Conservation (phyloP, 2,797 vertebrate genomes). For the Crocidura indochinensis region DNA sequence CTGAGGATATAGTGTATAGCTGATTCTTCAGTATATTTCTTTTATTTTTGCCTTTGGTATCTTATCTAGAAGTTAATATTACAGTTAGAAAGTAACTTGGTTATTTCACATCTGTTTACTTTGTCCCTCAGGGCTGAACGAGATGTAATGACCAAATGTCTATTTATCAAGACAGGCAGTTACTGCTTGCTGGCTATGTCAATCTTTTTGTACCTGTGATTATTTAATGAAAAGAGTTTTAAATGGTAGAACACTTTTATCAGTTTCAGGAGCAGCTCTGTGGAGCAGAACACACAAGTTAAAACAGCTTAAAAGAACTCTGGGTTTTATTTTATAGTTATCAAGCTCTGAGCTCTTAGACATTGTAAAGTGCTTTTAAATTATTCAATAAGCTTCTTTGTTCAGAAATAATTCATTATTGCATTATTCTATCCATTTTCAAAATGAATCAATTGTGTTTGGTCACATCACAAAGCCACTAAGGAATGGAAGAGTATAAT, state of each 20-base stretch:
- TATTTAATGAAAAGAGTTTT: slow-evolving; percentile 61
- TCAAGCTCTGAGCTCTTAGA: slow-evolving; percentile 65
- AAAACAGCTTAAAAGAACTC: background rate
- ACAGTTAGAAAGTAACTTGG: slow-evolving; percentile 25
- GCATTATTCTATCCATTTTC: slow-evolving; percentile 64
- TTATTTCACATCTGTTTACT: slow-evolving; percentile 50
- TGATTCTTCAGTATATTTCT: background rate
- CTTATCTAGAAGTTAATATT: slow-evolving; percentile 53
- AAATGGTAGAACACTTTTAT: slow-evolving; percentile 23
- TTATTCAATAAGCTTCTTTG: slow-evolving; percentile 70
- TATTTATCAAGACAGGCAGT: slow-evolving; percentile 49
- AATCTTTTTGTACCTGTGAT: slow-evolving; percentile 51
- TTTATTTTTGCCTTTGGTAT: slow-evolving; percentile 56
- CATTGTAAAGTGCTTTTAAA: slow-evolving; percentile 69
- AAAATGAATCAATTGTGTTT: slow-evolving; percentile 49
- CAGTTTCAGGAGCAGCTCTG: slow-evolving; percentile 6
- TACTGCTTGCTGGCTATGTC: slow-evolving; percentile 62
- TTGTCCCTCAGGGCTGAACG: slow-evolving; percentile 30
- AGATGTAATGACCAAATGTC: slow-evolving; percentile 14
- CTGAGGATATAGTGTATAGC: slow-evolving; percentile 32
- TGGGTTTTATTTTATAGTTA: slow-evolving; percentile 68
- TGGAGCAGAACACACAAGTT: background rate
- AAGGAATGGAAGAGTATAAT: slow-evolving; percentile 1
- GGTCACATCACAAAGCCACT: slow-evolving; percentile 16
- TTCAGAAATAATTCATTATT: slow-evolving; percentile 70